Conservation (phyloP, 2,888 invertebrate genomes). For the Dorcus hopei region DNA sequence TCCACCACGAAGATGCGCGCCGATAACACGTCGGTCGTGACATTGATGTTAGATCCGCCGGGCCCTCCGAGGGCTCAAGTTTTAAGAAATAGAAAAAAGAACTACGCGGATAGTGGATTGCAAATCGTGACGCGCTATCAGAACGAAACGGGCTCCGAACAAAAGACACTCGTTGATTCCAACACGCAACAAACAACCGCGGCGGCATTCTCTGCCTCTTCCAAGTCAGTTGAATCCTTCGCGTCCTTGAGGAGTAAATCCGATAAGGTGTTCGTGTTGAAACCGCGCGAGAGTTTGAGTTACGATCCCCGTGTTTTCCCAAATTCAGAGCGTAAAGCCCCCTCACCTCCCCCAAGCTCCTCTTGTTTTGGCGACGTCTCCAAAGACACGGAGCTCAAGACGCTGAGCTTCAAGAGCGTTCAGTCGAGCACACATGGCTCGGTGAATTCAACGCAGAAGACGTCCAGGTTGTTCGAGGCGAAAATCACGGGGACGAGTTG, state of each 20-base stretch:
- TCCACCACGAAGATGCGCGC: constrained; percentile 81
- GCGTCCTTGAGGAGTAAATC: background rate
- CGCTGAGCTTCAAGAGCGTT: no score
- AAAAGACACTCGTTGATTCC: no score
- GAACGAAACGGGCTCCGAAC: background rate
- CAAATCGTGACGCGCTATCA: constrained; percentile 43
- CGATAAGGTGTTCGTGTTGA: constrained; percentile 31
- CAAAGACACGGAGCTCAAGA: no score
- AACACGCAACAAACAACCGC: no score
- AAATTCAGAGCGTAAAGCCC: no score
- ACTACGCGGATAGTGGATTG: constrained; percentile 37
- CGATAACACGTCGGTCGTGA: constrained; percentile 94
- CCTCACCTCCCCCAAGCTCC: no score
- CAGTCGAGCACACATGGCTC: no score
- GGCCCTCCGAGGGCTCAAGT: constrained; percentile 73
- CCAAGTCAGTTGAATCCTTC: background rate
- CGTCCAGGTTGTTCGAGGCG: background rate
- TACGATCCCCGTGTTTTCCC: constrained; percentile 31
- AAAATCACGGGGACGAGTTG: background rate
- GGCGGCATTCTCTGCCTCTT: background rate
- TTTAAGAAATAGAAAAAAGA: constrained; percentile 43
- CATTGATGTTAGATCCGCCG: constrained; percentile 86
- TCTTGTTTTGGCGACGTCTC: no score
- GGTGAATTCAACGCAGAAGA: no score
- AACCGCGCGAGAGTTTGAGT: constrained; percentile 39